Evolutionary conservation across 1,140 invertebrate species (phyloP).

Genomic region (Magallana angulata): DNA sequence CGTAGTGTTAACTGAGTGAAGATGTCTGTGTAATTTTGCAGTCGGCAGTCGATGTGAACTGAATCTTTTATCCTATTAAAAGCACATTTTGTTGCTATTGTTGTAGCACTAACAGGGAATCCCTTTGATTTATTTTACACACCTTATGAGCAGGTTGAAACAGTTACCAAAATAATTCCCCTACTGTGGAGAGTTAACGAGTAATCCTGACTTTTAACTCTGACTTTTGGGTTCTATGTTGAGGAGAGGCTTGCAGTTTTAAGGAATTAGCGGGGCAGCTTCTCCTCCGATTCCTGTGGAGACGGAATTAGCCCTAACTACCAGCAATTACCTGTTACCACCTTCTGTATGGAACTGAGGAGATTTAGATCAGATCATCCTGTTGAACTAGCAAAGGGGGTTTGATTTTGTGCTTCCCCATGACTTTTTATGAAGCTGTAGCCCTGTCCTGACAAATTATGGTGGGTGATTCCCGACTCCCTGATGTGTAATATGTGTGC

Average conservation of each 20-base stretch:
- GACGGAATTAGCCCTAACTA: slow-evolving; percentile 19
- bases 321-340: slow-evolving; percentile 24
- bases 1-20: too few species aligned
- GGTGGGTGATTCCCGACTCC: background rate
- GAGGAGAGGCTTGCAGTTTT: background rate
- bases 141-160: slow-evolving; percentile 25
- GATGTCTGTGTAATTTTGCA: too few species aligned
- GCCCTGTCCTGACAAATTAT: slow-evolving; percentile 1
- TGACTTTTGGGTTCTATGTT: background rate
- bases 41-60: too few species aligned
- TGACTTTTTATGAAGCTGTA: background rate
- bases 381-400: background rate
- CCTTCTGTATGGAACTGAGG: background rate
- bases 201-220: slow-evolving; percentile 20
- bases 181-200: background rate
- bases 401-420: background rate
- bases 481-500: background rate
- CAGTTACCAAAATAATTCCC: background rate
- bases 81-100: slow-evolving; percentile 2
- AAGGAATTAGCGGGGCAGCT: slow-evolving; percentile 13
- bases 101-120: slow-evolving; percentile 6
- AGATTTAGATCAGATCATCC: slow-evolving; percentile 24
- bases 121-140: slow-evolving; percentile 20
- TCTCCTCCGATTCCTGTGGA: slow-evolving; percentile 16
- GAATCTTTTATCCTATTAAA: slow-evolving; percentile 19